A percentile compares a stretch with the other conserved stretches of the same genome.
Evolutionary conservation across 1,140 invertebrate species (phyloP).

Genomic region (Pomacea maculata): DNA sequence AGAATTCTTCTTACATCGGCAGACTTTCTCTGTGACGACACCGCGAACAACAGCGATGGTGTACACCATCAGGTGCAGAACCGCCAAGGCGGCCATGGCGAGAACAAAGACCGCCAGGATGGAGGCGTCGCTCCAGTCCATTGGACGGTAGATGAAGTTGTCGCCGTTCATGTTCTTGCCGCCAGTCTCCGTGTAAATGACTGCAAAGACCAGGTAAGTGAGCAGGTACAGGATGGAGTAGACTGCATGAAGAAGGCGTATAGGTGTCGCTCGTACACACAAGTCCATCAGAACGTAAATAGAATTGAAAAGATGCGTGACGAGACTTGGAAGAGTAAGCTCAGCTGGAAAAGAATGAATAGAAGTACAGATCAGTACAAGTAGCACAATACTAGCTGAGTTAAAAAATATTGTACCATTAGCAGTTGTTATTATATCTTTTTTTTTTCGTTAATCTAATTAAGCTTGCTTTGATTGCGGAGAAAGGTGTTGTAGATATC

Average conservation of each 20-base stretch:
- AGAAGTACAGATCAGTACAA: no score
- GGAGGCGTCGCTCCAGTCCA: constrained; percentile 45
- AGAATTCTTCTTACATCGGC: no score
- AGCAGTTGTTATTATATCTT: no score
- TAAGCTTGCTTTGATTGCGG: no score
- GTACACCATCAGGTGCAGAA: no score
- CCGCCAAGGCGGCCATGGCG: not conserved
- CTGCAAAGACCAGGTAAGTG: constrained; percentile 42
- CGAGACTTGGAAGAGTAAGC: constrained; percentile 22
- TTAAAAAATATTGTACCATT: no score
- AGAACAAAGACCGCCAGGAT: constrained; percentile 10
- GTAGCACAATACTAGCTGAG: no score
- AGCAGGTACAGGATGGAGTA: constrained; percentile 42
- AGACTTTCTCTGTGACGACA: no score
- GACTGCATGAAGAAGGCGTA: constrained; percentile 46
- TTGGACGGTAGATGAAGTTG: constrained; percentile 37
- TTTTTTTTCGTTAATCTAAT: no score
- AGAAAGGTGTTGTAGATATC: no score
- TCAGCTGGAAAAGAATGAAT: not conserved
- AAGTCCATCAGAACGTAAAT: constrained; percentile 50
- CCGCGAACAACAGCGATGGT: no score
- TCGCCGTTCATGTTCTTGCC: constrained; percentile 18
- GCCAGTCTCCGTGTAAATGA: constrained; percentile 45
- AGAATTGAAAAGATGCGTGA: constrained; percentile 45
- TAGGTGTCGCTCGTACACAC: constrained; percentile 36